Evolutionary conservation across 2,797 vertebrate species (phyloP), one percentile per base, ranked within the genome.

Genomic region (Sebastes jordani): DNA sequence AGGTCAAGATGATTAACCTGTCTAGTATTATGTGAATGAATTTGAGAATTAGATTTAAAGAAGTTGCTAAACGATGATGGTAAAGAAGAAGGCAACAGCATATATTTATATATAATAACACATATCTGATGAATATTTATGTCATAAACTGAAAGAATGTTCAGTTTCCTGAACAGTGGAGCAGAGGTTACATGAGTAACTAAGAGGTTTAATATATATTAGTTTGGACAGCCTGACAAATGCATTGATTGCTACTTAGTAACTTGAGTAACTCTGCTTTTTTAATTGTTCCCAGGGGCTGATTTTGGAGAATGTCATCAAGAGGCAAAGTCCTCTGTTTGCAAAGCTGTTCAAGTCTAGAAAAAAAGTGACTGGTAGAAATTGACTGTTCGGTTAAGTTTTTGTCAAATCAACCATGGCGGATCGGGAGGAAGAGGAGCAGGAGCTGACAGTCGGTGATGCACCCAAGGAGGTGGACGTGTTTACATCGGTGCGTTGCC

Each of bases 401-500:
- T 63, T 69, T 52, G 18, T 60, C 4, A 32, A 16, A 10, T 34
- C 76, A 74, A 60, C 82, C 81, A 95, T 95, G 94, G 82, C 84
- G 49, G 49, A 52, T 78, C 82, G 3, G 7, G 88, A 89, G n/a
- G 91, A 93, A 61, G 94, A 98, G 88, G 61, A 97, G 86, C 94
- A 97, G 87, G 70, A 97, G 87, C 94, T 95, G 67, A 96, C 95
- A 5, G 95, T 25, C 1, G 46, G 61, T 1, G 46, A 68, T 1
- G 71, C 25, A 2, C 77, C 83, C 9, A 93, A 91, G 83, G 96
- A 97, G 90, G 95, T 96, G 86, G 97, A 97, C 90, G 91, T 99
- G 96, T 97, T 97, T 76, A 97, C 97, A 0, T 98, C 97, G 0
- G 95, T 99, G 62, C 95, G 96, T 22, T 99, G 97, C 83, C 96